These are phyloP conservation scores for Patella caerulea DNA, from an alignment of 2,888 invertebrate species.

Conservation along the genomic window DNA sequence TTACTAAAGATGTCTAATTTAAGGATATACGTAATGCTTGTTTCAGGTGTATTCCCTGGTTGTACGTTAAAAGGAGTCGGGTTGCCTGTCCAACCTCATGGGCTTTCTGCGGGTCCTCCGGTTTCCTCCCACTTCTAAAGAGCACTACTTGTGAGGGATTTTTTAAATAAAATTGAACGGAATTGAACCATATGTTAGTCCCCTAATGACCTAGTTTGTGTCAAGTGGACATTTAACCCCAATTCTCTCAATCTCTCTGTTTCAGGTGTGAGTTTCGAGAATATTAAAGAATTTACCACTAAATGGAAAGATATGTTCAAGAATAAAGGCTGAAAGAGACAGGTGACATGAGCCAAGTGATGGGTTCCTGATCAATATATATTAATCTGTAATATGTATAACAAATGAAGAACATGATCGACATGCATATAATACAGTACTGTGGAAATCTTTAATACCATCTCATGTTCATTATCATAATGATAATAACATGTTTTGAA, in stretches of 20 bases:
- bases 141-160: too few relatives aligned
- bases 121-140: too few relatives aligned
- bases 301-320: slow-evolving; percentile 86
- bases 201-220: too few relatives aligned
- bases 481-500: too few relatives aligned
- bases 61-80: too few relatives aligned
- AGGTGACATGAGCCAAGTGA: slow-evolving; percentile 25
- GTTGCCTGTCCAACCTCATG: too few relatives aligned
- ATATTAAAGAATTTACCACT: slow-evolving; percentile 85
- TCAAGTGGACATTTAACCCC: too few relatives aligned
- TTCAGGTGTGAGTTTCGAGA: slow-evolving; percentile 84
- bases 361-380: background rate
- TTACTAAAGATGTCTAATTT: too few relatives aligned
- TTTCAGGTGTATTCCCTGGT: slow-evolving; percentile 76
- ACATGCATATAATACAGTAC: background rate
- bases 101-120: too few relatives aligned
- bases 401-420: background rate
- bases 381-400: background rate
- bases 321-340: slow-evolving; percentile 77
- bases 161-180: too few relatives aligned
- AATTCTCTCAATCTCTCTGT: slow-evolving; percentile 32
- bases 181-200: too few relatives aligned
- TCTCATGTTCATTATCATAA: background rate
- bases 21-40: too few relatives aligned
- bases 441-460: background rate